Evolutionary conservation across 64 coral and sea anemone genomes (phyloP), one percentile per base, ranked within the genome.

Genomic region (Montipora cactus): DNA sequence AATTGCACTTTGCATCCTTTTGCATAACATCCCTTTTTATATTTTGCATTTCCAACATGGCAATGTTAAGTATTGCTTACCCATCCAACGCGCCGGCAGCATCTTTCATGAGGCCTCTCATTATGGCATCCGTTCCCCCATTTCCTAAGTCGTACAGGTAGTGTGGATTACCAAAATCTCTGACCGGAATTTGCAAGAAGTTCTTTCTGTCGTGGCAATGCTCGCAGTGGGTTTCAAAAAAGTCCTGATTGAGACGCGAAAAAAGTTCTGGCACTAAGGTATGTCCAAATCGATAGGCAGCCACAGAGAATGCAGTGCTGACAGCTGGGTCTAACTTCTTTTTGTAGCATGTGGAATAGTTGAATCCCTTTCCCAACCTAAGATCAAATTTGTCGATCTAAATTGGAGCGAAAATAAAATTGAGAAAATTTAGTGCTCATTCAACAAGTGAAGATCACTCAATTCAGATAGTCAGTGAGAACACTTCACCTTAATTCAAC

Each of bases 221-320:
- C 25, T 84, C 59, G 37, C 81, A 84, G 13, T 72, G 47, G 82
- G 68, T 66, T 67, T 86, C 44, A 46, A 71, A 86, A 5, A 47
- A 46, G 19, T 16, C 19, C 46, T 86, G 82, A 50, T 3, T 71
- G 25, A 72, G 68, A 18, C 82, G 82, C 4, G 5, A 50, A 46
- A 86, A 84, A 16, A 49, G 2, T 8, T 71, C 58, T 48, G 47
- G 88, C n/a, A 95, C 52, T 81, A 95, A 72, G 28, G 75, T 91
- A 66, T 95, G 94, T 1, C 94, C 94, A 67, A 95, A 91, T 49
- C 94, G 94, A 86, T 87, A 95, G 21, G 94, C 89, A 79, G 94
- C 88, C 4, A 58, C 68, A 10, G 89, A 62, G 69, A 95, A 95
- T 16, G 73, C n/a, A 5, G 84, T 81, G 22, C 47, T 55, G 12